These are phyloP conservation scores for Epizoanthus fatuus DNA, from an alignment of 92 coral and sea anemone genomes.

Conservation along the genomic window DNA sequence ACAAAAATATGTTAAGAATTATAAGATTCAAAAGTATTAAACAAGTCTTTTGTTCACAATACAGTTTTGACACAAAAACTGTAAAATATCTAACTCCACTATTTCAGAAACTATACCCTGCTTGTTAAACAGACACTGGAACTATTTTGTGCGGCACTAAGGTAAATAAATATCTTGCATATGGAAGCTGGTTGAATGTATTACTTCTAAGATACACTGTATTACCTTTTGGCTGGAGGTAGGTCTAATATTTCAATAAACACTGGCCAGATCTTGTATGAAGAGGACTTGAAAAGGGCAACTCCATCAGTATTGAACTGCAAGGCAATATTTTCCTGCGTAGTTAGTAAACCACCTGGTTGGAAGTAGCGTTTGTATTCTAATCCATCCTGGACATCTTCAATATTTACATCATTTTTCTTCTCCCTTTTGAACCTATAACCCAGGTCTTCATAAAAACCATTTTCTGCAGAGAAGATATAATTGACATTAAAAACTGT, in stretches of 20 bases:
- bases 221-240: constrained; percentile 58
- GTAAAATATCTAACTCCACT: too few relatives aligned
- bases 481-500: too few relatives aligned
- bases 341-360: constrained; percentile 35
- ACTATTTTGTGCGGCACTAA: neutral
- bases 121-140: too few relatives aligned
- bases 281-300: constrained; percentile 53
- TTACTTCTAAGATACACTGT: neutral
- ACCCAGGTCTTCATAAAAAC: too few relatives aligned
- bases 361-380: constrained; percentile 35
- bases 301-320: constrained; percentile 36
- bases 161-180: neutral
- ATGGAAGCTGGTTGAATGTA: neutral
- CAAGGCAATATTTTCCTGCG: constrained; percentile 46
- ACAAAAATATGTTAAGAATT: too few relatives aligned
- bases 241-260: constrained; percentile 49
- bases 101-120: too few relatives aligned
- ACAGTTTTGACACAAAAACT: too few relatives aligned
- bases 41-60: too few relatives aligned
- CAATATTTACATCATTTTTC: constrained; percentile 40
- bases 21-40: too few relatives aligned
- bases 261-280: constrained; percentile 60
- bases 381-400: constrained; percentile 61
- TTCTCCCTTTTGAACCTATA: constrained; percentile 35
- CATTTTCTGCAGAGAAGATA: too few relatives aligned